Percentiles rank a stretch among this genome's conserved stretches.
Evolutionary conservation across 2,113 vertebrate genomes (phyloP).

Genomic region (Trematocara marginatum): DNA sequence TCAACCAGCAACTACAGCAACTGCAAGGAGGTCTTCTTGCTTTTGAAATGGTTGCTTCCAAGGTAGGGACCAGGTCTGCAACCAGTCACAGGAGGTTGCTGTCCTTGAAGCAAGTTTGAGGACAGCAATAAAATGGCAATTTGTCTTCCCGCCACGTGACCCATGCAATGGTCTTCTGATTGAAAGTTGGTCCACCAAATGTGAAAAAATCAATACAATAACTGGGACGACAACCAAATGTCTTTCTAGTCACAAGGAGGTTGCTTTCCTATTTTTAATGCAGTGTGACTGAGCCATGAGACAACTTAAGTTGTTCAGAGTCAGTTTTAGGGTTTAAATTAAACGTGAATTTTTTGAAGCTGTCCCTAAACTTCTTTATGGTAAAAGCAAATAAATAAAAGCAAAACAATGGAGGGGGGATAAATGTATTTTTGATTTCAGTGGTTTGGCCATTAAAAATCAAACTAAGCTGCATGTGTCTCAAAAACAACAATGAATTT

Average conservation of each 20-base stretch:
- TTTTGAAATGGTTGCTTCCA: neutral
- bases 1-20: neutral
- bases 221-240: neutral
- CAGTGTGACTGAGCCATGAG: neutral
- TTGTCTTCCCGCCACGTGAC: fast-evolving
- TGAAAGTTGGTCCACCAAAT: neutral
- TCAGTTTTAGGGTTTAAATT: neutral
- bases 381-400: neutral
- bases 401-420: neutral
- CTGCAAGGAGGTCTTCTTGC: neutral
- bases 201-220: neutral
- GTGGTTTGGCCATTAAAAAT: neutral
- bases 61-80: neutral
- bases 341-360: neutral
- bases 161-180: neutral
- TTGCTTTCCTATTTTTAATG: neutral
- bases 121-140: neutral
- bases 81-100: neutral
- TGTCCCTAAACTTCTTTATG: neutral
- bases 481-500: neutral
- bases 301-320: neutral
- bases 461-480: neutral
- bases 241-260: neutral
- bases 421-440: neutral
- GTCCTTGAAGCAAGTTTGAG: neutral